Evolutionary conservation across 2,797 vertebrate genomes (phyloP), one percentile per base, ranked within the genome.

Genomic region (Phoebastria nigripes): DNA sequence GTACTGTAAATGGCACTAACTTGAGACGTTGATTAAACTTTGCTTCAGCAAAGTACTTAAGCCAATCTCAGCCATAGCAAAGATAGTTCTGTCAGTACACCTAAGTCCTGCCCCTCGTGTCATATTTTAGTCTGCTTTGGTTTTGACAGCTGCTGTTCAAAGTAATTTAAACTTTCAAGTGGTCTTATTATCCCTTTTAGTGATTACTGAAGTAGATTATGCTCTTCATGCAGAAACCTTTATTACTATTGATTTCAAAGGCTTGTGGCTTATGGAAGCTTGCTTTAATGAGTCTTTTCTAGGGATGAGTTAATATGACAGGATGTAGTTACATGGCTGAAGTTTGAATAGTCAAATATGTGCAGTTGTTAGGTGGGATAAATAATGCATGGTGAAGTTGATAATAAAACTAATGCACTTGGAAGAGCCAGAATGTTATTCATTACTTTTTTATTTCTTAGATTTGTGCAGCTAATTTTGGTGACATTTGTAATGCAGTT

Each of bases 381-480:
- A 93, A 87, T 85, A 95, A 89, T 82, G 56, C 63, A 47, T 41
- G 39, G 21, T 70, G 65, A 90, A 92, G 39, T 42, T 83, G 51
- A 20, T 66, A 67, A 83, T 78, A 61, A 79, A 88, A 31, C 44
- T 74, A 78, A 82, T 49, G 83, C 9, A 26, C 46, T 90, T 93
- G 54, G 81, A 91, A 76, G 52, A 84, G 31, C 10, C 37, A 67
- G 35, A 58, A 22, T 49, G 13, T 61, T 82, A n/a, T 65, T 92
- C 8, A 54, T 78, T 18, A 46, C 2, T 49, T 78, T n/a, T 86
- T 76, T 59, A 56, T 94, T 91, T 83, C 65, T 70, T 89, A 99
- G 99, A 99, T 99, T 58, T 99, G 99, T 96, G 98, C 99, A 77
- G 98, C 98, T 87, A 98, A 99, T 97, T 99, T 99, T 93, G 99